These are phyloP conservation scores for Cephalopachus bancanus DNA, from an alignment of 2,797 vertebrate species.

Conservation along the genomic window DNA sequence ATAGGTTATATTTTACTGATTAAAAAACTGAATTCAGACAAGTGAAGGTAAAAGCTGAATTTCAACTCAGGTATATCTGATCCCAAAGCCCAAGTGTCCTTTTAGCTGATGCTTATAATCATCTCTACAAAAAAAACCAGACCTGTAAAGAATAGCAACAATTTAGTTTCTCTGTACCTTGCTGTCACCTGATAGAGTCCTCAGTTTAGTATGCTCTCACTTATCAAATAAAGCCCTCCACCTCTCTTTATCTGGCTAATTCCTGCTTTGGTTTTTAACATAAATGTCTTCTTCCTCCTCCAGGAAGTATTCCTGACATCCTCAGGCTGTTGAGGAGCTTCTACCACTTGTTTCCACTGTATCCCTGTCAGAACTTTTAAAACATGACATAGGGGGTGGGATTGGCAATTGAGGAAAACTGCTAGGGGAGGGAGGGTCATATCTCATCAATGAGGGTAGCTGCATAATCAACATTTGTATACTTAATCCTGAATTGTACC, in stretches of 20 bases:
- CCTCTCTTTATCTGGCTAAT: neutral
- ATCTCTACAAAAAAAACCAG: neutral
- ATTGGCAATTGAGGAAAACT: too few species aligned
- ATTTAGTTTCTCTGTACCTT: neutral
- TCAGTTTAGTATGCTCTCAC: neutral
- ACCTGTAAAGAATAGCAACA: neutral
- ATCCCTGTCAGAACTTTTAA: neutral
- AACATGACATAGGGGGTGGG: neutral
- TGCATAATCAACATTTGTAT: too few species aligned
- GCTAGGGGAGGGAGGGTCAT: too few species aligned
- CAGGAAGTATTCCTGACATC: neutral
- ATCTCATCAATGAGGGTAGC: too few species aligned
- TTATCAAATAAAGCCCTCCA: neutral
- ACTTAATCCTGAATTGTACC: too few species aligned
- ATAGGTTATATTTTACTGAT: neutral
- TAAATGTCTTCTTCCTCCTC: neutral
- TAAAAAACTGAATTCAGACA: neutral
- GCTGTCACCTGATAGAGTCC: neutral
- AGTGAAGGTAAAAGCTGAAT: neutral
- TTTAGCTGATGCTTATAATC: neutral
- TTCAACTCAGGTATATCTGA: neutral
- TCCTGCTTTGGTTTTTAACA: neutral
- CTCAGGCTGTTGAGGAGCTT: neutral
- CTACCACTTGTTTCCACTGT: neutral
- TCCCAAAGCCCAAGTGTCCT: neutral